Conservation (phyloP, 2,888 invertebrate genomes). For the Chrysolina haemoptera region DNA sequence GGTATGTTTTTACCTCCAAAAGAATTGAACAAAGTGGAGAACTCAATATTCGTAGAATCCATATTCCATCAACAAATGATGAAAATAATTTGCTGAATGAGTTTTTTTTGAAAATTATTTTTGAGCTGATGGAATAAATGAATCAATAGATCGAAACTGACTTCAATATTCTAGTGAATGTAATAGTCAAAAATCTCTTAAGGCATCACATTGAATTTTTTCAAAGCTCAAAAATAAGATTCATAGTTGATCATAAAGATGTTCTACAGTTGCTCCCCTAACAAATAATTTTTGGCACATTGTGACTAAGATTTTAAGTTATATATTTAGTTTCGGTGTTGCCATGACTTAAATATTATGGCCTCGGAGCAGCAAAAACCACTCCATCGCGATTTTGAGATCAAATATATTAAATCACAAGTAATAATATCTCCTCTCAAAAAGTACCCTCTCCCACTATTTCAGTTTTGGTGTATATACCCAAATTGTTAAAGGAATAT, state of each 20-base stretch:
- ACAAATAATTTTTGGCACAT: conserved; percentile 48
- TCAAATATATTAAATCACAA: conserved; percentile 41
- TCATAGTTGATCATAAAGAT: conserved; percentile 6
- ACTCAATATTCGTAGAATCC: conserved; percentile 8
- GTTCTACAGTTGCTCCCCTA: conserved; percentile 22
- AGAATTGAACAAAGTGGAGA: not conserved
- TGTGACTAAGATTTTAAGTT: conserved; percentile 43
- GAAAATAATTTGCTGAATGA: not conserved
- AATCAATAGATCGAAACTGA: not conserved
- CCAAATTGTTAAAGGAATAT: not conserved
- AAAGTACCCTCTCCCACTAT: conserved; percentile 12
- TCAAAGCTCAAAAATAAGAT: conserved; percentile 22
- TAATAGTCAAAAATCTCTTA: conserved; percentile 9
- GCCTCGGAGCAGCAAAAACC: conserved; percentile 8
- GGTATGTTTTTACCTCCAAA: not conserved
- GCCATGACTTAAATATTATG: not conserved
- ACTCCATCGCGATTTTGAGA: conserved; percentile 36
- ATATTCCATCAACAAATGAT: not conserved
- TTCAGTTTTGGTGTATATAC: not conserved
- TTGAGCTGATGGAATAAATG: not conserved
- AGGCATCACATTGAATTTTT: conserved; percentile 10
- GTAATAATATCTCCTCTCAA: not conserved
- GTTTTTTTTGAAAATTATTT: not conserved
- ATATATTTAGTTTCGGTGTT: not conserved
- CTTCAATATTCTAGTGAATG: not conserved